Evolutionary conservation across 1,140 invertebrate genomes (phyloP), one percentile per base, ranked within the genome.

Genomic region (Nomia melanderi): DNA sequence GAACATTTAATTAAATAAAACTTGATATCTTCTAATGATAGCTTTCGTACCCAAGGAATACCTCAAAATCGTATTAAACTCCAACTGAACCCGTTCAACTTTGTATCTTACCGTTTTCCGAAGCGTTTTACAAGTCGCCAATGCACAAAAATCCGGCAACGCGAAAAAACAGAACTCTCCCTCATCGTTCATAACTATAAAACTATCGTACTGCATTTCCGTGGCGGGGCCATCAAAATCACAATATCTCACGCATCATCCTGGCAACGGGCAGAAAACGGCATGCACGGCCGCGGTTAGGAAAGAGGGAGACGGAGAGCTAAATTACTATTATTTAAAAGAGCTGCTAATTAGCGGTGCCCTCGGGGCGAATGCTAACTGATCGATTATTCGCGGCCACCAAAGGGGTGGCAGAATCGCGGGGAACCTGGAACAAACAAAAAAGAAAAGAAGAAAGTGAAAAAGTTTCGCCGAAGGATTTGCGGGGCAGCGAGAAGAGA

Each of bases 401-500:
- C 53, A 36, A 36, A 47, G 29, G 36, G 23, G 39, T 36, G 27
- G 12, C 36, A 11, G 23, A 63, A 27, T 57, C 27, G 60, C 47
- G 33, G 47, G 4, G n/a, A 50, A 0, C 47, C 5, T 7, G 41
- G 1, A 20, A 4, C 12, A 3, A 41, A 12, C 11, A 12, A 41
- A 14, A 17, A 14, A 4, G 41, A 20, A 44, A 17, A 44, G 14
- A 44, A 50, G 20, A 33, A 41, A 23, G 20, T 2, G 3, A 12
- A n/a, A 4, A 12, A 17, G 29, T 47, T 31, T 47, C 39, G 63
- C 0, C 39, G 73, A 47, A 67, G 73, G 64, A 69, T 17, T 56
- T n/a, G n/a, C n/a, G n/a, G n/a, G n/a, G n/a, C n/a, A n/a, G n/a
- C 25, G 3, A 14, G 3, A 3, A 44, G 12, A 44, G 14, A 44